These are phyloP conservation scores for Carcharodon carcharias DNA, from an alignment of 2,797 vertebrate genomes.

Conservation along the genomic window DNA sequence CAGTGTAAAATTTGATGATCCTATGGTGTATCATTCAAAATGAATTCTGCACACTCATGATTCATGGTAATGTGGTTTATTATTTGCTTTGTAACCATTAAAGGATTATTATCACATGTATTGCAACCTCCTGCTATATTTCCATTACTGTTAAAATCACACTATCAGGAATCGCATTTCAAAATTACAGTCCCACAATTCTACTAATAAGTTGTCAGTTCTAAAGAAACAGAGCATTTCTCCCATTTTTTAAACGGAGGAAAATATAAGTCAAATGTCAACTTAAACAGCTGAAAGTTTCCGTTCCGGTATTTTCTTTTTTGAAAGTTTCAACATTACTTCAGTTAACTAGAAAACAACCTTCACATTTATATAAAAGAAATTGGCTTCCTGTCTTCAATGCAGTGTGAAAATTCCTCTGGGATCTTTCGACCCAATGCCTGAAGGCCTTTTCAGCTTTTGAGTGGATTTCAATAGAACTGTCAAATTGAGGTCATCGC, in stretches of 20 bases:
- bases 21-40: neutral
- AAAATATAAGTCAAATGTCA: neutral
- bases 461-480: conserved; percentile 1
- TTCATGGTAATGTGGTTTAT: neutral
- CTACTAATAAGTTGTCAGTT: neutral
- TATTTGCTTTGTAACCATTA: neutral
- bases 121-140: too few relatives aligned
- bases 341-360: conserved; percentile 5
- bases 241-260: neutral
- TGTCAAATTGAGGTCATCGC: conserved; percentile 22
- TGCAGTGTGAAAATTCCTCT: conserved; percentile 3
- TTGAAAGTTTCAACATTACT: neutral
- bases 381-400: neutral
- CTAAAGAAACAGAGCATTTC: neutral
- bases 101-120: neutral
- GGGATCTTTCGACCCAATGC: conserved; percentile 20
- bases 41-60: neutral
- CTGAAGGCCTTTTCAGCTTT: conserved; percentile 9
- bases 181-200: neutral
- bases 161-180: neutral
- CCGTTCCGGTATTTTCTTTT: neutral
- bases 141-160: neutral
- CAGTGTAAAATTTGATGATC: neutral
- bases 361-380: conserved; percentile 21
- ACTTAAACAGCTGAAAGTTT: neutral